Evolutionary conservation across 2,888 invertebrate species (phyloP), one percentile per base, ranked within the genome.

Genomic region (Lycophotia porphyrea): DNA sequence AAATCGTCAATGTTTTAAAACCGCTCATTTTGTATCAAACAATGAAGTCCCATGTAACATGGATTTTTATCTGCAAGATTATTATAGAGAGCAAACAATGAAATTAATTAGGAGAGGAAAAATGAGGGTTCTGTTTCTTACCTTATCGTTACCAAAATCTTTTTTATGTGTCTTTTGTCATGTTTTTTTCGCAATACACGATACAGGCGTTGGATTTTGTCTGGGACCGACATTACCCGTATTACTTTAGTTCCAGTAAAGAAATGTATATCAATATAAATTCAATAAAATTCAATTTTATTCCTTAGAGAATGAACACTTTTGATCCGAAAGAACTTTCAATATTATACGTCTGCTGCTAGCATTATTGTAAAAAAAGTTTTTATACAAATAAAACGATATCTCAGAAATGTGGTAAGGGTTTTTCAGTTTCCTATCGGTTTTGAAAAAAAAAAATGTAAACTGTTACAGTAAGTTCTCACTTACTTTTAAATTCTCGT

Each of bases 301-400:
- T 75, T 75, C 52, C 31, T 8, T 9, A 11, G 67, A 75, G 68
- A 1, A n/a, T 52, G 52, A 74, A 63, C 34, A 60, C 13, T 52
- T 70, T 42, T 39, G 15, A 39, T 60, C 70, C 67, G 15, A 15
- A 24, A 76, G 5, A 61, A 64, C 49, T 70, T 72, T 58, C 34
- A 63, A 70, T 71, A 42, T 69, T 31, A n/a, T 79, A 31, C 71
- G 52, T 80, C 80, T 80, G 55, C 39, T 69, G 31, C 55, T 49
- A 21, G 42, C 39, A 58, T 61, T 76, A 76, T 58, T 63, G n/a
- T 13, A 21, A 65, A 27, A 52, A 63, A 47, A 74, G 36, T 55
- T 76, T 52, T 70, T 44, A 3, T 27, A 3, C 31, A 52, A 49
- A 39, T 69, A 36, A 81, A 67, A 39, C 31, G 24, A 49, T 74